Evolutionary conservation across 2,888 invertebrate species (phyloP).

Genomic region (Calameuta filiformis): DNA sequence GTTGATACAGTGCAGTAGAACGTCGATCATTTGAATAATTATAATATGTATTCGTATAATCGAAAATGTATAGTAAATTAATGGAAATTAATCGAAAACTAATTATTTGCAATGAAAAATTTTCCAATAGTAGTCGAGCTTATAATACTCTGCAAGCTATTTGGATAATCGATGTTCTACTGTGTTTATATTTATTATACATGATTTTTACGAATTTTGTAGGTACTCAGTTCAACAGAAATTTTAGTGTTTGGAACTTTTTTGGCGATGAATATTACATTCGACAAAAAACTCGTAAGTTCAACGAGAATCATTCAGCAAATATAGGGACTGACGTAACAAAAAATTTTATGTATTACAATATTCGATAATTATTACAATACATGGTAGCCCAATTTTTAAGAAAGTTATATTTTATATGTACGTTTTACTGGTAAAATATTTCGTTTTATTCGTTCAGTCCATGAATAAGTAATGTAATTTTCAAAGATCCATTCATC

Average conservation of each 20-base stretch:
- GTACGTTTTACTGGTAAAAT: not conserved
- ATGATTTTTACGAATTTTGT: not conserved
- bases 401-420: not conserved
- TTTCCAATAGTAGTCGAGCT: too few species aligned
- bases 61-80: too few species aligned
- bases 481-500: not conserved
- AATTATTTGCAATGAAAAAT: too few species aligned
- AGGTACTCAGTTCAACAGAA: slow-evolving; percentile 38
- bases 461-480: not conserved
- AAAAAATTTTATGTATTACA: slow-evolving; percentile 27
- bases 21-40: too few species aligned
- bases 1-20: not conserved
- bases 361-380: slow-evolving; percentile 26
- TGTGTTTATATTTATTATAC: not conserved
- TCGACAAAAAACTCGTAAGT: not conserved
- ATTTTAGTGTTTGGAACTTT: slow-evolving; percentile 46
- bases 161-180: too few species aligned
- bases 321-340: not conserved
- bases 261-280: slow-evolving; percentile 39
- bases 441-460: not conserved
- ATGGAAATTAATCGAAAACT: too few species aligned
- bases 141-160: too few species aligned
- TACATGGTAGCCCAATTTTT: not conserved
- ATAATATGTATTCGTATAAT: too few species aligned
- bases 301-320: not conserved